Percentiles rank a stretch among this genome's conserved stretches.
Conservation (phyloP, 2,113 vertebrate genomes). For the Geococcyx californianus region DNA sequence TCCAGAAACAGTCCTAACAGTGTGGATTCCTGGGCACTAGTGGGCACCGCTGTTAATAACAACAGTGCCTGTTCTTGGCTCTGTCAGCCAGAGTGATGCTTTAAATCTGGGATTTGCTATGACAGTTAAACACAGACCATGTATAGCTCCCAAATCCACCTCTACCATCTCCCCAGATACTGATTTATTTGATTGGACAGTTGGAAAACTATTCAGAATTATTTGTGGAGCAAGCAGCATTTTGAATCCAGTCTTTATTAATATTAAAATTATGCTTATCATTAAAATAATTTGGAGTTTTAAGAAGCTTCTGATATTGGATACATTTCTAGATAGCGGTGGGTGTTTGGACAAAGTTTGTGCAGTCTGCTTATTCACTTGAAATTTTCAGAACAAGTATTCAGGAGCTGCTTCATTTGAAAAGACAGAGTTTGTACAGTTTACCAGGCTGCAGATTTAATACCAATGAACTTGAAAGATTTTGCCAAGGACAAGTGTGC, state of each 20-base stretch:
- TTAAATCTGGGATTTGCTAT: constrained; percentile 35
- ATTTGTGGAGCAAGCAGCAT: constrained; percentile 21
- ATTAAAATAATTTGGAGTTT: neutral
- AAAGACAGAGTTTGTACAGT: neutral
- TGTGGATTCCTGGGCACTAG: neutral
- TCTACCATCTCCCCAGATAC: neutral
- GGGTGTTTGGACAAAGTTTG: constrained; percentile 17
- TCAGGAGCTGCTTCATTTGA: constrained; percentile 13
- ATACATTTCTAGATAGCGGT: neutral
- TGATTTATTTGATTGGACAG: constrained; percentile 54
- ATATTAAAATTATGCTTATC: neutral
- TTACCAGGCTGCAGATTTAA: neutral
- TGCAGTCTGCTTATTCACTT: constrained; percentile 15
- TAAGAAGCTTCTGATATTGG: neutral
- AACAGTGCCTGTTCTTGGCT: neutral
- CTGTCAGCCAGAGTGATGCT: neutral
- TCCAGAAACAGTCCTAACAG: neutral
- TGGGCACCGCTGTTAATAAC: neutral
- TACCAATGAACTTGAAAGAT: constrained; percentile 1
- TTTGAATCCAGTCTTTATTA: constrained; percentile 29
- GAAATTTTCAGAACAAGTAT: constrained; percentile 7
- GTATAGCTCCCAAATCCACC: constrained; percentile 27
- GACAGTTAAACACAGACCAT: constrained; percentile 34
- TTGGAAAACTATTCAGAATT: constrained; percentile 39
- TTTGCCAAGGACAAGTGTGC: neutral